phyloP scores from a whole-genome alignment of 2,113 vertebrate genomes.

The Gasterosteus aculeatus region DNA sequence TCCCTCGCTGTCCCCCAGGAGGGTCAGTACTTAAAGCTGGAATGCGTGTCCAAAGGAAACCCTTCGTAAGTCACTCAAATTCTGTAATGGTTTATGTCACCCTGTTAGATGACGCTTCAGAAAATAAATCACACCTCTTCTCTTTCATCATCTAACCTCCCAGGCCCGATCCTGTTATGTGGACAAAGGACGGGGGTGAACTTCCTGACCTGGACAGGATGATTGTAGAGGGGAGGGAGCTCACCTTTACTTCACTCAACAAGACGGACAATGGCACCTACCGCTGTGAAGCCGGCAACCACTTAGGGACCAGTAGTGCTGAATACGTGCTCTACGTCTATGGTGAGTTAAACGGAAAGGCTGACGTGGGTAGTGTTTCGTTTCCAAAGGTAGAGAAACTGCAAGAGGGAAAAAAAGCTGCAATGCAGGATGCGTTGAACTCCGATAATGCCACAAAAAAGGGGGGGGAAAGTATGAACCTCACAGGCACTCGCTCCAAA shows the following conservation, averaged over 20 bases:
- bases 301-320: constrained; percentile 93
- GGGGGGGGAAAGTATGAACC: background rate
- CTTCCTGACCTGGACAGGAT: constrained; percentile 94
- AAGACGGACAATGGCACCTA: constrained; percentile 99
- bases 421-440: constrained; percentile 1
- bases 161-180: constrained; percentile 95
- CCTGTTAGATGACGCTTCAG: constrained; percentile 6
- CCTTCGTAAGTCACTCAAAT: constrained; percentile 90
- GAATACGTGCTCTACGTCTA: constrained; percentile 96
- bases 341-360: constrained; percentile 84
- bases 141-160: constrained; percentile 26
- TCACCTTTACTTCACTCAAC: constrained; percentile 96
- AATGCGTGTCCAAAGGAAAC: constrained; percentile 97
- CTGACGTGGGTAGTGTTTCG: background rate
- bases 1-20: constrained; percentile 92
- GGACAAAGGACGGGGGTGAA: constrained; percentile 96
- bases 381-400: background rate
- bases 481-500: constrained; percentile 14
- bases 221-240: constrained; percentile 93
- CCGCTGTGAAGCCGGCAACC: constrained; percentile 95
- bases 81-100: background rate
- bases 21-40: constrained; percentile 94
- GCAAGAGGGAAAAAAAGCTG: background rate
- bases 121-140: background rate
- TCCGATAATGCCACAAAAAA: constrained; percentile 6